Conservation (phyloP, 1,140 invertebrate species). For the Sitophilus oryzae region DNA sequence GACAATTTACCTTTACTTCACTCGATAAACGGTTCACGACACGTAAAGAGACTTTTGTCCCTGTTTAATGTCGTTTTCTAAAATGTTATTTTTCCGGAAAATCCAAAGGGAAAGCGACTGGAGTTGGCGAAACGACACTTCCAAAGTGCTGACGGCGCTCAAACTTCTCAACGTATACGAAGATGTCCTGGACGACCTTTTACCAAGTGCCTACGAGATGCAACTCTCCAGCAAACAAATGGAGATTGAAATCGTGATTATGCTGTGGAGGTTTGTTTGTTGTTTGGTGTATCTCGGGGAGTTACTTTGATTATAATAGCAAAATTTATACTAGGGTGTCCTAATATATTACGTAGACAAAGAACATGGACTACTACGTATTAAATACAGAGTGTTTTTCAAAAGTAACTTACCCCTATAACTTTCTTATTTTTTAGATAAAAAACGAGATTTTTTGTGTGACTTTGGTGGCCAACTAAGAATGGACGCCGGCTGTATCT, state of each 20-base stretch:
- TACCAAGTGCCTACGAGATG: conserved; percentile 57
- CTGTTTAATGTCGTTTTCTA: neutral
- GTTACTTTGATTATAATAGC: too few relatives aligned
- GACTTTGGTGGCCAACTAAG: too few relatives aligned
- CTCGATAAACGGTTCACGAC: neutral
- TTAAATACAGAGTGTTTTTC: too few relatives aligned
- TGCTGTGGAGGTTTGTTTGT: conserved; percentile 64
- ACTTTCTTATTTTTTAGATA: too few relatives aligned
- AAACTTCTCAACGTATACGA: conserved; percentile 46
- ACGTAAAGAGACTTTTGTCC: neutral
- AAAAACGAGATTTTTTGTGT: too few relatives aligned
- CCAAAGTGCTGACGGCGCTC: conserved; percentile 61
- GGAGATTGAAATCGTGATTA: conserved; percentile 74
- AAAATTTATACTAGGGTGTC: too few relatives aligned
- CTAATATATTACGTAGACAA: too few relatives aligned
- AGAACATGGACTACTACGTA: too few relatives aligned
- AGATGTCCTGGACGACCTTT: conserved; percentile 41
- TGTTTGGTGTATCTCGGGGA: too few relatives aligned
- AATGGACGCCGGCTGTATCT: too few relatives aligned
- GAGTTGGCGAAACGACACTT: conserved; percentile 73
- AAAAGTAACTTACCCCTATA: too few relatives aligned
- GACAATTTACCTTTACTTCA: too few relatives aligned
- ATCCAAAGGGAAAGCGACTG: conserved; percentile 61
- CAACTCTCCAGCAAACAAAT: conserved; percentile 74
- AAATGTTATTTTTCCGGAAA: neutral